A percentile compares a stretch with the other conserved stretches of the same genome.
Evolutionary conservation across 2,888 invertebrate genomes (phyloP).

Genomic region (Drosophila leonis): DNA sequence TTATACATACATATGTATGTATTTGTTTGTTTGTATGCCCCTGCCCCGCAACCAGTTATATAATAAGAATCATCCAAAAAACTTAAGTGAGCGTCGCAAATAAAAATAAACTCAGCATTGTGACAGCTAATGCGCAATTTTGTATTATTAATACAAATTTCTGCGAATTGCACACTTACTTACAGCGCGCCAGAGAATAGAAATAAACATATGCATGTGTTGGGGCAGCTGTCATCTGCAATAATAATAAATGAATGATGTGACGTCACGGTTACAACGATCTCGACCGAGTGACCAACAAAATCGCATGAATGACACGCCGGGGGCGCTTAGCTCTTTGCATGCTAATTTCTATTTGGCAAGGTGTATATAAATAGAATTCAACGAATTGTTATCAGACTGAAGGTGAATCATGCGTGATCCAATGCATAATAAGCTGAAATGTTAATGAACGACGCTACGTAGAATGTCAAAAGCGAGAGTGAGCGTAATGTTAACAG

Average conservation of each 20-base stretch:
- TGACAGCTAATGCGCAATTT: constrained; percentile 44
- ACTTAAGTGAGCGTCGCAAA: constrained; percentile 29
- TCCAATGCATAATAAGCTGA: constrained; percentile 47
- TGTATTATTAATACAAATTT: constrained; percentile 70
- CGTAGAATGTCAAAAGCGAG: constrained; percentile 5
- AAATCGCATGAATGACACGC: constrained; percentile 29
- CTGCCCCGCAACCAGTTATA: constrained; percentile 16
- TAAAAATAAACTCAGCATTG: constrained; percentile 39
- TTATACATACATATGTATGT: background rate
- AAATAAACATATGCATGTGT: background rate
- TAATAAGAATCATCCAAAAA: constrained; percentile 40
- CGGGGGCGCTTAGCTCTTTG: constrained; percentile 30
- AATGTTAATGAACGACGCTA: constrained; percentile 28
- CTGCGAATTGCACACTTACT: constrained; percentile 47
- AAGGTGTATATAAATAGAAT: constrained; percentile 27
- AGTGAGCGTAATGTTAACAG: background rate
- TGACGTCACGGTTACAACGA: constrained; percentile 59
- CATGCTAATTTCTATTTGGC: constrained; percentile 42
- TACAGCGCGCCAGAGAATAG: background rate
- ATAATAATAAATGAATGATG: constrained; percentile 41
- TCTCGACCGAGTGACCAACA: constrained; percentile 50
- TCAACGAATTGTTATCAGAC: constrained; percentile 33
- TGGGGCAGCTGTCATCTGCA: constrained; percentile 20
- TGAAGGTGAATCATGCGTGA: constrained; percentile 67
- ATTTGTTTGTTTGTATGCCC: background rate